Evolutionary conservation across 2,113 vertebrate species (phyloP).

Genomic region (Heterotis niloticus): DNA sequence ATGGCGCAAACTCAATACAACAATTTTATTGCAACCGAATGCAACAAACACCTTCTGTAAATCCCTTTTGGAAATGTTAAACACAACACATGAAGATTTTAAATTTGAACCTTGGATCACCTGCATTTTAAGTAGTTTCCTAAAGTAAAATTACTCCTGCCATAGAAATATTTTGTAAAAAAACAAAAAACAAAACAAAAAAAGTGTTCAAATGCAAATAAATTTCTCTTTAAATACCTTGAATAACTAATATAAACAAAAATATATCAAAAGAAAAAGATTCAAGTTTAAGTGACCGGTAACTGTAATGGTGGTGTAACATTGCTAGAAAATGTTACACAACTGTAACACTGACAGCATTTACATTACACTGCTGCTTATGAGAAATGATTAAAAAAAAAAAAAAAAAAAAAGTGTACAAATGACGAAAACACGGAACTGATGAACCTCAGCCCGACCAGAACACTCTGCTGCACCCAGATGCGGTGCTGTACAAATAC

Average conservation of each 20-base stretch:
- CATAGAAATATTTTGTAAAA: conserved; percentile 3
- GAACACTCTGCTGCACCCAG: conserved; percentile 73
- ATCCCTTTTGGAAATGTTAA: conserved; percentile 33
- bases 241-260: conserved; percentile 73
- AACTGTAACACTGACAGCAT: conserved; percentile 95
- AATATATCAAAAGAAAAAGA: conserved; percentile 65
- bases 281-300: conserved; percentile 90
- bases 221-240: conserved; percentile 10
- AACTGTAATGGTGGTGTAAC: conserved; percentile 90
- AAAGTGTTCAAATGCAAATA: conserved; percentile 22
- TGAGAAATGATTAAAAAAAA: too few relatives aligned
- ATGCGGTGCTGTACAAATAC: conserved; percentile 68
- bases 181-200: conserved; percentile 13
- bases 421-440: too few relatives aligned
- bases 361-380: conserved; percentile 84
- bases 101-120: conserved; percentile 23
- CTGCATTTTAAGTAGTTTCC: conserved; percentile 24
- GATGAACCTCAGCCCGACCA: conserved; percentile 64
- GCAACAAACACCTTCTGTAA: conserved; percentile 28
- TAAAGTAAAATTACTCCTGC: conserved; percentile 21
- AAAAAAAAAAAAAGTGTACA: too few relatives aligned
- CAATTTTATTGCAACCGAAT: conserved; percentile 38
- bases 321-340: conserved; percentile 93
- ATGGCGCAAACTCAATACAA: conserved; percentile 29
- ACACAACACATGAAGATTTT: conserved; percentile 33